Evolutionary conservation across 2,797 vertebrate genomes (phyloP), one percentile per base, ranked within the genome.

Genomic region (Melanotaenia pygmaea): DNA sequence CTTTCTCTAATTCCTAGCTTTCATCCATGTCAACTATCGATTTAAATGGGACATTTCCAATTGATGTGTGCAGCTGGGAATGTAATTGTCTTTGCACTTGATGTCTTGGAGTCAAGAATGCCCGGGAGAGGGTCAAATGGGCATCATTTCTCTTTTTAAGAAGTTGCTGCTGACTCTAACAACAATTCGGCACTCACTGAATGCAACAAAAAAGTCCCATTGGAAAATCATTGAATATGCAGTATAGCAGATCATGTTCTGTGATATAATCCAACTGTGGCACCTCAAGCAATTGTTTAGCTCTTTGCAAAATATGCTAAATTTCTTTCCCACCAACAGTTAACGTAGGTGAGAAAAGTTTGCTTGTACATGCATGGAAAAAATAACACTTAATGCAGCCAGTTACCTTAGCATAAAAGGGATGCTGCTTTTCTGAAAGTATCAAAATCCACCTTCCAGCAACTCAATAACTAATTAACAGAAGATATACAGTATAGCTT

Each of bases 31-130:
- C 6, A 67, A 43, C 4, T 1, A 14, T 22, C 28, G 50, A 69
- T 60, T 76, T 67, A 75, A 70, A 73, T 35, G 22, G 40, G 47
- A 72, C 24, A 14, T 43, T 59, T 71, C 35, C 16, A 38, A 59
- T 32, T 54, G 26, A 70, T 51, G 30, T 34, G 37, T 34, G 35
- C 6, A 47, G 47, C 28, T 1, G 34, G 20, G 5, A 34, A 16
- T 26, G 22, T 59, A 66, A 84, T 51, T 47, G 37, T 59, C 56
- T 76, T 59, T 58, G 69, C 45, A 62, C 62, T 30, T 72, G 5
- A 75, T 65, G 34, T 53, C 32, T 78, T 66, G 18, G 4, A 67
- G 13, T 37, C 7, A 10, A 4, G 40, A 66, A 43, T 61, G 63
- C 38, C 70, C 50, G 13, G 10, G 34, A 74, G n/a, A 68, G 35